Conservation (phyloP, 2,113 vertebrate species). For the Pituophis catenifer region DNA sequence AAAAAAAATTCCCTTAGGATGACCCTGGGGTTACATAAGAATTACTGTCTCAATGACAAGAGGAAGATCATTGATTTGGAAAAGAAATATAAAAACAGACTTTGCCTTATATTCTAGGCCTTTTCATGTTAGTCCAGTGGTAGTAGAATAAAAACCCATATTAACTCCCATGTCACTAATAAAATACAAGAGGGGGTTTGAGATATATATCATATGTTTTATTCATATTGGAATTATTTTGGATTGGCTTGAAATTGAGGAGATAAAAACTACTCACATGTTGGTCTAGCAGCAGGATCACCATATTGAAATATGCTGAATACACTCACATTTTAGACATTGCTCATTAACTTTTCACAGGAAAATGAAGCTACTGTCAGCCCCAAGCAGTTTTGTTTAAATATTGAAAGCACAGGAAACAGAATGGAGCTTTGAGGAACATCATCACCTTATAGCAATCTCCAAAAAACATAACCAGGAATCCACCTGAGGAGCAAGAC, state of each 20-base stretch:
- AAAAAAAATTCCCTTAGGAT: background rate
- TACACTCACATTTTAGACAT: background rate
- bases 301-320: background rate
- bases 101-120: background rate
- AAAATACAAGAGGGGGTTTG: background rate
- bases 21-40: background rate
- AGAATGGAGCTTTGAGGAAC: background rate
- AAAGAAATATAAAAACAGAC: background rate
- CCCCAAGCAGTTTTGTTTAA: background rate
- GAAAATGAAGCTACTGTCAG: background rate
- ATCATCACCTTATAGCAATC: background rate
- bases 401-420: background rate
- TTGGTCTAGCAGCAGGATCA: background rate
- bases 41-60: background rate
- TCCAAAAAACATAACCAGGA: background rate
- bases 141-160: background rate
- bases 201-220: background rate
- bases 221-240: background rate
- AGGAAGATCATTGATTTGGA: background rate
- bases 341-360: background rate
- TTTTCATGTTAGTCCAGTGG: background rate
- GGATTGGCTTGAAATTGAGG: background rate
- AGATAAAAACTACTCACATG: background rate
- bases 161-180: background rate
- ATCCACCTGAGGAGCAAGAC: background rate